These are phyloP conservation scores for Oncorhynchus nerka DNA, from an alignment of 2,113 vertebrate genomes.

Conservation along the genomic window DNA sequence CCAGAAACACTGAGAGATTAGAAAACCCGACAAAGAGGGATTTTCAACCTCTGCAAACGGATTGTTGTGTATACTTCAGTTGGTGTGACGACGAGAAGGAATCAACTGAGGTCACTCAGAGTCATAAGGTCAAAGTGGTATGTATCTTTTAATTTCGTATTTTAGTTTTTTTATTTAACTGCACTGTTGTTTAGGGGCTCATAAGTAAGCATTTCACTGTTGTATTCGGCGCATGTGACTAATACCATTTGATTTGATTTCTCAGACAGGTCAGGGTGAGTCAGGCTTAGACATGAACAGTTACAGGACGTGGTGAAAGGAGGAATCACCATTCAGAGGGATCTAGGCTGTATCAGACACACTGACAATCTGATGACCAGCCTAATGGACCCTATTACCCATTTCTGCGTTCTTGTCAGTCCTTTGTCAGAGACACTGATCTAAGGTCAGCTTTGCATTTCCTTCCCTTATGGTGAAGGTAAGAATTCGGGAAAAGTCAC, in stretches of 20 bases:
- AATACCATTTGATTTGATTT: too few species aligned
- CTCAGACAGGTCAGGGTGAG: too few species aligned
- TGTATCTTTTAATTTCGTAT: too few species aligned
- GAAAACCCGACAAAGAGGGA: background rate
- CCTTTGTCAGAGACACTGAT: constrained; percentile 6
- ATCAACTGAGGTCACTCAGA: background rate
- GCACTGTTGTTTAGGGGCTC: too few species aligned
- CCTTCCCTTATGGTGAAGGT: background rate
- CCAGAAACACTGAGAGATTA: background rate
- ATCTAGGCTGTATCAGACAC: background rate
- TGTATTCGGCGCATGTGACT: too few species aligned
- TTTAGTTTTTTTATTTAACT: too few species aligned
- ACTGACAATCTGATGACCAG: constrained; percentile 32
- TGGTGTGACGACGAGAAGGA: background rate
- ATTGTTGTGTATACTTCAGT: background rate
- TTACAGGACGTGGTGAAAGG: background rate
- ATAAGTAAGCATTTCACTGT: too few species aligned
- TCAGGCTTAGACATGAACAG: background rate
- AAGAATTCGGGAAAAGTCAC: background rate
- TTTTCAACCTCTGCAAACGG: background rate
- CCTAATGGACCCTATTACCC: constrained; percentile 12
- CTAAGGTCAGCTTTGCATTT: background rate
- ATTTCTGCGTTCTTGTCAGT: constrained; percentile 19
- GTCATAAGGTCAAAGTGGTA: background rate
- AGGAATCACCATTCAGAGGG: background rate